These are phyloP conservation scores for Ctena decussata DNA, from an alignment of 2,888 invertebrate genomes.

Conservation along the genomic window DNA sequence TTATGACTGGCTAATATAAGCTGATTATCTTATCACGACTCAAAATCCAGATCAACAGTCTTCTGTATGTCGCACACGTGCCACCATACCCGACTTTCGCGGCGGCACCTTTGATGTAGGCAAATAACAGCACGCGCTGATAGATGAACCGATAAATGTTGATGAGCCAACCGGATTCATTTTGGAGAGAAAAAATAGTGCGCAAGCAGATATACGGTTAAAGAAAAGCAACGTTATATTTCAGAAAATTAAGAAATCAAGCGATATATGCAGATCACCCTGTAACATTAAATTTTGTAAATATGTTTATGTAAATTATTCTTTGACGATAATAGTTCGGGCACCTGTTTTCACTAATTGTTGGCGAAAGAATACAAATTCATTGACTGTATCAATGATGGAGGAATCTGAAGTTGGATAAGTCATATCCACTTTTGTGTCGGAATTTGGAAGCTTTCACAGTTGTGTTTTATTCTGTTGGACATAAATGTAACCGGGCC, in stretches of 20 bases:
- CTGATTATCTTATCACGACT: too few species aligned
- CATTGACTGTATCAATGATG: constrained; percentile 57
- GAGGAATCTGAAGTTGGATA: constrained; percentile 53
- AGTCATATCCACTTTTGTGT: not conserved
- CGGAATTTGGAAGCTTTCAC: not conserved
- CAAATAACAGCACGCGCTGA: not conserved
- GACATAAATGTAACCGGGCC: not conserved
- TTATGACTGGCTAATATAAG: too few species aligned
- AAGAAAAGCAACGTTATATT: too few species aligned
- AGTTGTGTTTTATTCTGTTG: not conserved
- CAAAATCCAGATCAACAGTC: too few species aligned
- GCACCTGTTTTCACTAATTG: constrained; percentile 32
- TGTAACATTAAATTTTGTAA: too few species aligned
- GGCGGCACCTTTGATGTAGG: constrained; percentile 1
- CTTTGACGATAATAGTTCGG: not conserved
- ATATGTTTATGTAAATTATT: too few species aligned
- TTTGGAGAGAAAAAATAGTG: too few species aligned
- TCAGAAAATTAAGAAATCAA: too few species aligned
- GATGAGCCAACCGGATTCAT: not conserved
- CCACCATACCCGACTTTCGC: not conserved
- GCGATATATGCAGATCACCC: too few species aligned
- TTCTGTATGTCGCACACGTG: too few species aligned
- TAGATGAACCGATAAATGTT: not conserved
- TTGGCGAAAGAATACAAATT: constrained; percentile 44
- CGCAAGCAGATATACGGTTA: too few species aligned